These are phyloP conservation scores for Phyllopteryx taeniolatus DNA, from an alignment of 2,113 vertebrate species.

Conservation along the genomic window DNA sequence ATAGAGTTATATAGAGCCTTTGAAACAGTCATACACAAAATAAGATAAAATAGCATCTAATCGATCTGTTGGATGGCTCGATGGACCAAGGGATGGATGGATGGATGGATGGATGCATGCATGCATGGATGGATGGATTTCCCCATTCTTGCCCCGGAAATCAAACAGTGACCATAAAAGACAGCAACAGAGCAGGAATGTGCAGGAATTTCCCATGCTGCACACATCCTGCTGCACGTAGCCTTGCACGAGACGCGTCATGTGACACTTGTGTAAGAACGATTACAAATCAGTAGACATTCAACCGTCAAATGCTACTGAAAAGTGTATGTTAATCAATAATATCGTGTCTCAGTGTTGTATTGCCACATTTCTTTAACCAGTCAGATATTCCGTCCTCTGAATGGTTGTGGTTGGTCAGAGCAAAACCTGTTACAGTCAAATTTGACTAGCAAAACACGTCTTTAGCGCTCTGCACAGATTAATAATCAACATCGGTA, in stretches of 20 bases:
- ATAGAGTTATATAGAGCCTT: background rate
- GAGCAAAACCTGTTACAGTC: too few relatives aligned
- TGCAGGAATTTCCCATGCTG: constrained; percentile 52
- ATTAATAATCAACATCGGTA: too few relatives aligned
- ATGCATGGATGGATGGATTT: too few relatives aligned
- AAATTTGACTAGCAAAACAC: too few relatives aligned
- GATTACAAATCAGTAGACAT: background rate
- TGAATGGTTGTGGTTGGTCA: too few relatives aligned
- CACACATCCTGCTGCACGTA: constrained; percentile 56
- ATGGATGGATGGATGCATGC: background rate
- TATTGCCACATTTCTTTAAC: background rate
- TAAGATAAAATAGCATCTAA: background rate
- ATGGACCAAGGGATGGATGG: background rate
- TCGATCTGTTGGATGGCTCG: too few relatives aligned
- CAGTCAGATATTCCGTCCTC: too few relatives aligned
- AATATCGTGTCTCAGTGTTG: background rate
- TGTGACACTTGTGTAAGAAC: background rate
- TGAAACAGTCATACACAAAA: background rate
- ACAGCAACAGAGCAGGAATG: constrained; percentile 8
- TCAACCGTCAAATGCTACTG: background rate
- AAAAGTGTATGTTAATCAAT: background rate
- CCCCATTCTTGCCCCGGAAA: background rate
- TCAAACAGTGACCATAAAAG: background rate
- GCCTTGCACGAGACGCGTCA: constrained; percentile 22
- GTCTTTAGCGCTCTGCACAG: too few relatives aligned